phyloP scores from a whole-genome alignment of 2,888 invertebrate species.

The Campoletis raptor region DNA sequence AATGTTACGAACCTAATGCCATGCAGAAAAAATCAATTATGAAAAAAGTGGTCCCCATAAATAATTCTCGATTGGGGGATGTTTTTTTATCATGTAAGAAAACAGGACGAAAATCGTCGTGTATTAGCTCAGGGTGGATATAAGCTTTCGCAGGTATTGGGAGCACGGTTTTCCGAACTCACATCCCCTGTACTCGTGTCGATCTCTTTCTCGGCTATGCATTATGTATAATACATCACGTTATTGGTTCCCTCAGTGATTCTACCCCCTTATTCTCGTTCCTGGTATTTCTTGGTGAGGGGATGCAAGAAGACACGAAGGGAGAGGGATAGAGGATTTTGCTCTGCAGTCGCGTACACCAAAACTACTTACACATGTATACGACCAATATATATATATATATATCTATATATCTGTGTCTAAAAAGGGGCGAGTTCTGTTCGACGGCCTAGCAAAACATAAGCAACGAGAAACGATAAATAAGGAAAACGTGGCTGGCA shows the following conservation, averaged over 20 bases:
- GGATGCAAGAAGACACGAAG: conserved; percentile 59
- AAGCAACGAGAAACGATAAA: conserved; percentile 85
- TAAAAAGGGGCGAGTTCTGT: conserved; percentile 21
- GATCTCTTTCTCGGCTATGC: conserved; percentile 77
- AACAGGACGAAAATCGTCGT: conserved; percentile 51
- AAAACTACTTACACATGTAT: conserved; percentile 35
- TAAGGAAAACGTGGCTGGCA: conserved; percentile 84
- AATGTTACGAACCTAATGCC: not conserved
- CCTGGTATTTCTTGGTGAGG: conserved; percentile 42
- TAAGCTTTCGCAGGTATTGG: conserved; percentile 52
- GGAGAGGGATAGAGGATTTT: conserved; percentile 61
- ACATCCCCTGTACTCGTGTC: conserved; percentile 40
- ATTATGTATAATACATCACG: conserved; percentile 85
- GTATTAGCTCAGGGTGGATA: conserved; percentile 52
- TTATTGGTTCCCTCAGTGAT: conserved; percentile 85
- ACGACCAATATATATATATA: not conserved
- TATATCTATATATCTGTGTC: conserved; percentile 5
- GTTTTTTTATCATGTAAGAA: conserved; percentile 43
- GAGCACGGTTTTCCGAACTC: conserved; percentile 51
- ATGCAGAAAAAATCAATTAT: conserved; percentile 30
- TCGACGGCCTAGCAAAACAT: conserved; percentile 83
- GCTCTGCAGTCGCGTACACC: conserved; percentile 74
- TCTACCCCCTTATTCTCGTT: conserved; percentile 77
- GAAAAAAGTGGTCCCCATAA: conserved; percentile 12
- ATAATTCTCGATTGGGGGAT: conserved; percentile 42